Evolutionary conservation across 2,113 vertebrate species (phyloP).

Genomic region (Callocephalon fimbriatum): DNA sequence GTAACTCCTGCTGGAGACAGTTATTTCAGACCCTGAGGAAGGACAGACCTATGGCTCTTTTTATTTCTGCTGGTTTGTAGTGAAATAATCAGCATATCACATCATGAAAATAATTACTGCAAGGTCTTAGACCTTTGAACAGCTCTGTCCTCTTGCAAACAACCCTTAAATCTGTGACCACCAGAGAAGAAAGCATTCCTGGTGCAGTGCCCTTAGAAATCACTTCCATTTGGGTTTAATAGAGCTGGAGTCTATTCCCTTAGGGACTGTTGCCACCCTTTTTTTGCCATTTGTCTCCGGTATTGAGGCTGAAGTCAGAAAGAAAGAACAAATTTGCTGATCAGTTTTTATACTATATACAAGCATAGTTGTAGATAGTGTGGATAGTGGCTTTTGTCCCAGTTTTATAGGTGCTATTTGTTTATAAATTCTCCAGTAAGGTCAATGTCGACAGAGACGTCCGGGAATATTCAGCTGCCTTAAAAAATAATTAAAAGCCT

Average conservation of each 20-base stretch:
- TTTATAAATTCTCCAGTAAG: neutral
- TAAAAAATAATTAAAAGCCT: neutral
- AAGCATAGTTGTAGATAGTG: neutral
- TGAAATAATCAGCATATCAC: neutral
- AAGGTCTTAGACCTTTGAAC: neutral
- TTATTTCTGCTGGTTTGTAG: neutral
- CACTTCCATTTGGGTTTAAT: neutral
- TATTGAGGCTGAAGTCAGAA: neutral
- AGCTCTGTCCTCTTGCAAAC: neutral
- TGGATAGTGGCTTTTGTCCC: neutral
- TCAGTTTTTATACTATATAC: fast-evolving
- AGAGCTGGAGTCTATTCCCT: neutral
- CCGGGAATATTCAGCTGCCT: neutral
- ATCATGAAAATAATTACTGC: neutral
- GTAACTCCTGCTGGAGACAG: neutral
- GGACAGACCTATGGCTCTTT: neutral
- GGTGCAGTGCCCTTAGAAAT: neutral
- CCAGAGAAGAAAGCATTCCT: neutral
- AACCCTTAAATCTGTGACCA: neutral
- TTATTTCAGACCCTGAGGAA: neutral
- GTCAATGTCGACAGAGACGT: neutral
- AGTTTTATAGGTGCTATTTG: neutral
- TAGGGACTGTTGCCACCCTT: neutral
- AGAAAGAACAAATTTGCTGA: neutral
- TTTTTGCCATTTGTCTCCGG: neutral